Percentiles rank a stretch among this genome's conserved stretches.
Conservation (phyloP, 2,113 vertebrate species). For the Corvus moneduloides region DNA sequence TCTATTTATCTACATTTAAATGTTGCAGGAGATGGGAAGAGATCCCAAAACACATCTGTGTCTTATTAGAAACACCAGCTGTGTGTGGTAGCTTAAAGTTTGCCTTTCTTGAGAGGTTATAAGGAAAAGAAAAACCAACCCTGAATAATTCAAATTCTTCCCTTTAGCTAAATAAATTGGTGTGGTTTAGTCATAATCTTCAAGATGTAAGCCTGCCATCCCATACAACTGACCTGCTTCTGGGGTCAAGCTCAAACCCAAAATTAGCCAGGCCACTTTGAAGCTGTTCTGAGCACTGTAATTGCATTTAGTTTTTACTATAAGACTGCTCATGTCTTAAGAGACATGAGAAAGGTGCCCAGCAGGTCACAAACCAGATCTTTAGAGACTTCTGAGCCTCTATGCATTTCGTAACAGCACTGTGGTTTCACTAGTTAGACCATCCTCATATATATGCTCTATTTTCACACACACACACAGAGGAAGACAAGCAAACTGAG, state of each 20-base stretch:
- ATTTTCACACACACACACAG: background rate
- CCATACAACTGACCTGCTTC: background rate
- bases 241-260: background rate
- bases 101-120: constrained; percentile 39
- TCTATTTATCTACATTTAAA: constrained; percentile 75
- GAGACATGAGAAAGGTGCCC: background rate
- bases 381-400: background rate
- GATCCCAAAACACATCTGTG: constrained; percentile 72
- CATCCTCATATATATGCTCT: background rate
- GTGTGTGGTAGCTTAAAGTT: constrained; percentile 42
- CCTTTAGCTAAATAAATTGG: constrained; percentile 17
- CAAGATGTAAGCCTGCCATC: background rate
- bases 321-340: background rate
- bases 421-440: background rate
- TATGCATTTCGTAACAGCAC: background rate
- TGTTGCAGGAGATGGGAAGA: constrained; percentile 65
- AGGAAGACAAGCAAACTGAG: background rate
- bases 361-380: background rate
- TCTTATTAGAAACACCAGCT: constrained; percentile 72
- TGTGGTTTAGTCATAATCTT: constrained; percentile 7
- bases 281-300: background rate
- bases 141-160: constrained; percentile 18
- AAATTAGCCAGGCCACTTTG: background rate
- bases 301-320: background rate
- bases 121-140: background rate